Evolutionary conservation across 2,888 invertebrate genomes (phyloP).

Genomic region (Himalopsyche kuldschensis): DNA sequence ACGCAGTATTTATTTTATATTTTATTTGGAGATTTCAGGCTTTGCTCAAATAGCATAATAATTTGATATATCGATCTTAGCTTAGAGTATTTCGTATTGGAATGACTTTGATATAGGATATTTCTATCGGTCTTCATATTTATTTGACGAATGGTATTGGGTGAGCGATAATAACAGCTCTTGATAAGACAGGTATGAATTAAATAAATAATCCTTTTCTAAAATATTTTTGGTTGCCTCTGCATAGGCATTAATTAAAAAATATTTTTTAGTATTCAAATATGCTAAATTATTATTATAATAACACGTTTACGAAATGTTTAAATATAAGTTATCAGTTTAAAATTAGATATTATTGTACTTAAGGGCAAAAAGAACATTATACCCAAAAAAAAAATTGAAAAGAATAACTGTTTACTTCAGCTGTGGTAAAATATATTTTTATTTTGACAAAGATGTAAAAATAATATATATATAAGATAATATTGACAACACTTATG

Average conservation of each 20-base stretch:
- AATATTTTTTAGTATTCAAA: neutral
- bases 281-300: neutral
- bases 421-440: too few relatives aligned
- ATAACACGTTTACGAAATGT: too few relatives aligned
- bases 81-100: slow-evolving; percentile 11
- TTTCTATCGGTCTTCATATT: slow-evolving; percentile 28
- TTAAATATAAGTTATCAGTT: too few relatives aligned
- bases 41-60: neutral
- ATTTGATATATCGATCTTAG: slow-evolving; percentile 30
- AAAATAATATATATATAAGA: too few relatives aligned
- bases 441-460: too few relatives aligned
- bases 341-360: too few relatives aligned
- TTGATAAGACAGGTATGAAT: neutral
- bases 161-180: slow-evolving; percentile 5
- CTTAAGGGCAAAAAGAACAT: too few relatives aligned
- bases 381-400: too few relatives aligned
- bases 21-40: neutral
- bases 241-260: neutral
- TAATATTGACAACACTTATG: too few relatives aligned
- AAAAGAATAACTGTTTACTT: too few relatives aligned
- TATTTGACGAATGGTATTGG: neutral
- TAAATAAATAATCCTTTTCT: neutral
- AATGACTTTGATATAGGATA: slow-evolving; percentile 33
- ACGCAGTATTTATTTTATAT: neutral
- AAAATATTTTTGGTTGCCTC: neutral